phyloP scores from a whole-genome alignment of 2,888 invertebrate genomes.

The Chloroclysta siterata region DNA sequence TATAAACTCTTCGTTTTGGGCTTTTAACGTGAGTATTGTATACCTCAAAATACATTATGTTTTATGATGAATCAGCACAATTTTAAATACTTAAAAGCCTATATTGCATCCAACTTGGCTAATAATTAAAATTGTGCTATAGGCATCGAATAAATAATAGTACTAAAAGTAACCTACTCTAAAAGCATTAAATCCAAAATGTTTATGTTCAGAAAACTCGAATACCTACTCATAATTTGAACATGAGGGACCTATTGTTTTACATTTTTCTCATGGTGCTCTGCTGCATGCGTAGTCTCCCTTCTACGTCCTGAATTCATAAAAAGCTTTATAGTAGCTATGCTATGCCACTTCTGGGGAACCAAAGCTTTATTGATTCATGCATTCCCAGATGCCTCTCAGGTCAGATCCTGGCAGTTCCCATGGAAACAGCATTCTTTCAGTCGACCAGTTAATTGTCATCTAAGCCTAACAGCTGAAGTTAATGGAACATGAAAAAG shows the following conservation, averaged over 20 bases:
- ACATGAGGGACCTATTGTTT: too few relatives aligned
- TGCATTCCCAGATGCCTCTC: slow-evolving; percentile 12
- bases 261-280: too few relatives aligned
- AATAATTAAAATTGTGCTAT: too few relatives aligned
- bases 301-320: background rate
- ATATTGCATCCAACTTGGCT: too few relatives aligned
- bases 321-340: background rate
- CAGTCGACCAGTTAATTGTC: slow-evolving; percentile 49
- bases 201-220: too few relatives aligned
- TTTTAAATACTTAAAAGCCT: too few relatives aligned
- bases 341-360: background rate
- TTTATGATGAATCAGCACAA: background rate
- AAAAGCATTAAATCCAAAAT: too few relatives aligned
- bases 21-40: background rate
- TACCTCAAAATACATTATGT: background rate
- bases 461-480: slow-evolving; percentile 56
- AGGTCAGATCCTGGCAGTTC: slow-evolving; percentile 30
- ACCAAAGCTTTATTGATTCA: background rate
- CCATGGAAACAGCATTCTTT: slow-evolving; percentile 38
- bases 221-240: too few relatives aligned
- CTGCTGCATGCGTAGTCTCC: too few relatives aligned
- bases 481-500: slow-evolving; percentile 59
- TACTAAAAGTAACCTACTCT: too few relatives aligned
- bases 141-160: too few relatives aligned
- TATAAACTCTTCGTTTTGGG: slow-evolving; percentile 1